A percentile compares a stretch with the other conserved stretches of the same genome.
These are phyloP conservation scores for Okapia johnstoni DNA, from an alignment of 2,113 vertebrate species.

Conservation along the genomic window DNA sequence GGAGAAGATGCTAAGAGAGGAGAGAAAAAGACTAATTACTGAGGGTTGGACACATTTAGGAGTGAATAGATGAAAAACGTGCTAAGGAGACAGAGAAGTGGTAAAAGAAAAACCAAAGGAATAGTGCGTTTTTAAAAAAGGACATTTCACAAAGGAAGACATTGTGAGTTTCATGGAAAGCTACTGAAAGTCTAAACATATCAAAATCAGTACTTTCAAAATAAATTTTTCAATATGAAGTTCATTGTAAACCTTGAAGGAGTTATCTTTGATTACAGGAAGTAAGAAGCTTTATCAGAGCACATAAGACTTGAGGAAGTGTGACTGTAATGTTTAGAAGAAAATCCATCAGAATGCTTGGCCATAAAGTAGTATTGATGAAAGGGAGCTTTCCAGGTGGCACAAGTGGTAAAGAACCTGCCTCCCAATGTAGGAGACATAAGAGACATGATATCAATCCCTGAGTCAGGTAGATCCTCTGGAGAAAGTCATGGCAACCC, in stretches of 20 bases:
- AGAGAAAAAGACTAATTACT: background rate
- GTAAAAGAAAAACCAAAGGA: background rate
- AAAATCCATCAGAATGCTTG: background rate
- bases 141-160: background rate
- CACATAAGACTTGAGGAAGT: background rate
- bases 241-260: background rate
- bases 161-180: background rate
- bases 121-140: background rate
- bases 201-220: background rate
- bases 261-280: background rate
- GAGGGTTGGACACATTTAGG: background rate
- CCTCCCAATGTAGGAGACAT: background rate
- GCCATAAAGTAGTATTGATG: background rate
- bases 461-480: background rate
- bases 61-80: background rate
- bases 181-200: background rate
- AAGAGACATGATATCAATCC: background rate
- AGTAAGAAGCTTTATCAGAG: background rate
- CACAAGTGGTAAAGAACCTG: background rate
- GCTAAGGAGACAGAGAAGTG: background rate
- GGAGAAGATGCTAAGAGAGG: background rate
- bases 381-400: background rate
- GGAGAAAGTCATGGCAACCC: background rate
- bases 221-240: background rate
- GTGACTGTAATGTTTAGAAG: background rate